phyloP scores from a whole-genome alignment of 2,797 vertebrate species.

The Thunnus albacares region DNA sequence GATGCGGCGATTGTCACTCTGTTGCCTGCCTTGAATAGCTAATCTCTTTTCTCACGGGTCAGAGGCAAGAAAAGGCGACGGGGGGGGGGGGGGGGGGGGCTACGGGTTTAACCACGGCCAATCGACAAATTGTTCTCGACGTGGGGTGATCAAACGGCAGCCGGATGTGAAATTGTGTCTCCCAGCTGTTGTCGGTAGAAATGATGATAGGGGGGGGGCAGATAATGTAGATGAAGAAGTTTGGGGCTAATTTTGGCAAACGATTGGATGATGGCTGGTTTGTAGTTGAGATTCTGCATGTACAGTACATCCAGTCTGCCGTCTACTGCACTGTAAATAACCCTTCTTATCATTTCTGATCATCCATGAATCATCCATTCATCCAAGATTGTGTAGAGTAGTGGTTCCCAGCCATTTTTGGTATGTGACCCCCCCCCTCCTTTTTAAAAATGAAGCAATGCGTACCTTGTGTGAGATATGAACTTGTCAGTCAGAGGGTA shows the following conservation, averaged over 20 bases:
- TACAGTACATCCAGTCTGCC: too few species aligned
- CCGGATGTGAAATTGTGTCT: constrained; percentile 68
- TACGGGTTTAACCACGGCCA: constrained; percentile 64
- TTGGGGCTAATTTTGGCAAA: neutral
- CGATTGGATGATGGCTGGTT: constrained; percentile 7
- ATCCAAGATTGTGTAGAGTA: too few species aligned
- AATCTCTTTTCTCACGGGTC: constrained; percentile 81
- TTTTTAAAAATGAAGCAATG: too few species aligned
- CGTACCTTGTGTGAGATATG: too few species aligned
- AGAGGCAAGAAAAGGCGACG: constrained; percentile 68
- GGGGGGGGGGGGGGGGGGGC: constrained; percentile 10
- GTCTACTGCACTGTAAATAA: too few species aligned
- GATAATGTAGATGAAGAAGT: constrained; percentile 33
- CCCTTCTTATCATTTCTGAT: too few species aligned
- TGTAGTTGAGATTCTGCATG: too few species aligned
- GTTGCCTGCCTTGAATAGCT: constrained; percentile 76
- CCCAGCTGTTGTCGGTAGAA: constrained; percentile 39
- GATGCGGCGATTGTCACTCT: constrained; percentile 77
- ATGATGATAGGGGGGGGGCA: constrained; percentile 3
- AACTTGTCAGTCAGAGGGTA: too few species aligned
- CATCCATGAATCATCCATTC: too few species aligned
- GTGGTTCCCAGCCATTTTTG: too few species aligned
- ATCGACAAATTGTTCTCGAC: constrained; percentile 71
- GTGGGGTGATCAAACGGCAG: constrained; percentile 43
- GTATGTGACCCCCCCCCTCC: too few species aligned